phyloP scores from a whole-genome alignment of 2,113 vertebrate species.

The Cyphomyrus discorhynchus region DNA sequence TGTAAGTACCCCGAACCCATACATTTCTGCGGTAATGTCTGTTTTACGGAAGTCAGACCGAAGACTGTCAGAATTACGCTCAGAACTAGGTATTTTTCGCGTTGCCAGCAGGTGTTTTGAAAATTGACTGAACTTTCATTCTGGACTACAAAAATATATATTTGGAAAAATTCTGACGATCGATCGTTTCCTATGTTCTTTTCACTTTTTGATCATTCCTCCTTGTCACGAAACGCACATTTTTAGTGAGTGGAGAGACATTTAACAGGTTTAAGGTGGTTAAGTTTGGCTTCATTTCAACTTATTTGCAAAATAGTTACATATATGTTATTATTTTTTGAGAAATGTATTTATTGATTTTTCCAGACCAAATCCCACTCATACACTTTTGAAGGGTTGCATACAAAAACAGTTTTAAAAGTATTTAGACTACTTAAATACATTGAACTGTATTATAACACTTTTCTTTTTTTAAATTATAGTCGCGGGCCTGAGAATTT shows the following conservation, averaged over 20 bases:
- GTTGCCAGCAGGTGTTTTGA: constrained; percentile 6
- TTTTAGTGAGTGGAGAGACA: neutral
- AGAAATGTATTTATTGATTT: neutral
- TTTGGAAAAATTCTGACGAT: neutral
- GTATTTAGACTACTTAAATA: neutral
- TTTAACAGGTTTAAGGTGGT: neutral
- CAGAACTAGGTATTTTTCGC: constrained; percentile 24
- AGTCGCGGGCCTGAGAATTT: neutral
- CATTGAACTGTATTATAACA: neutral
- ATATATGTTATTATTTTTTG: neutral
- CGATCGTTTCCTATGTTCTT: neutral
- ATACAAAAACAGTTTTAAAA: neutral
- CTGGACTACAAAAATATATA: constrained; percentile 27
- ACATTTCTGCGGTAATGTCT: constrained; percentile 39
- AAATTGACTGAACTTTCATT: constrained; percentile 16
- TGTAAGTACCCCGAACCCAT: constrained; percentile 73
- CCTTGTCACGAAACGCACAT: constrained; percentile 6
- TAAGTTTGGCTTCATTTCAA: neutral
- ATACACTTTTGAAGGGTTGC: neutral
- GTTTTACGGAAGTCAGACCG: constrained; percentile 31
- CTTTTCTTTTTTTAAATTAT: neutral
- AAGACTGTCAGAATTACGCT: constrained; percentile 27
- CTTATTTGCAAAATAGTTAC: neutral
- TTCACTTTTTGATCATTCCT: neutral
- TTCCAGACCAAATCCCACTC: neutral